A percentile compares a stretch with the other conserved stretches of the same genome.
These are phyloP conservation scores for Dendrophyllia cribrosa DNA, from an alignment of 64 coral and sea anemone genomes.

Conservation along the genomic window DNA sequence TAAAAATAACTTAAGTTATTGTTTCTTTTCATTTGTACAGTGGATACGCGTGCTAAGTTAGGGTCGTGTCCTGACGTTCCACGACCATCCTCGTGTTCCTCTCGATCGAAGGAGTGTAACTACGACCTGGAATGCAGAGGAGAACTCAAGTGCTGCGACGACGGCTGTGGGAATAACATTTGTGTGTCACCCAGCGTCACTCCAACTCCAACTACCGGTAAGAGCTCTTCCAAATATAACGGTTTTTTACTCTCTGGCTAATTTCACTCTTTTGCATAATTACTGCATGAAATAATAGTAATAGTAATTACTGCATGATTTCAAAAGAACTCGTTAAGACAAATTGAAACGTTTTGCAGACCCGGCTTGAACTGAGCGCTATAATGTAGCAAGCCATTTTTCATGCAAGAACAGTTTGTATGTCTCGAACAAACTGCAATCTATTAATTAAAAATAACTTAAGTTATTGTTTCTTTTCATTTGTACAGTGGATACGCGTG, in stretches of 20 bases:
- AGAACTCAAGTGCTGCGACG: constrained; percentile 37
- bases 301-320: too few species aligned
- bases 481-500: not conserved
- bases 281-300: too few species aligned
- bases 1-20: too few species aligned
- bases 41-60: not conserved
- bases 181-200: not conserved
- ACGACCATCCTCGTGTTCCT: constrained; percentile 1
- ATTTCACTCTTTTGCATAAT: too few species aligned
- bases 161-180: constrained; percentile 40
- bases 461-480: not conserved
- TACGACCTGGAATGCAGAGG: constrained; percentile 28
- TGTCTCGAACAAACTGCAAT: too few species aligned
- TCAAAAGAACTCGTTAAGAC: too few species aligned
- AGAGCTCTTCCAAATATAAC: not conserved
- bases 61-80: constrained; percentile 24
- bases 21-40: not conserved
- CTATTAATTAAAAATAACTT: too few species aligned
- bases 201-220: not conserved
- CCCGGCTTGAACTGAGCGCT: too few species aligned
- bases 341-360: too few species aligned
- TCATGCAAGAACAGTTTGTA: too few species aligned
- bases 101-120: constrained; percentile 6
- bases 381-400: too few species aligned
- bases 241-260: too few species aligned